Base-by-base conservation (phyloP, 2,113 vertebrate species). In the Oncorhynchus keta region DNA sequence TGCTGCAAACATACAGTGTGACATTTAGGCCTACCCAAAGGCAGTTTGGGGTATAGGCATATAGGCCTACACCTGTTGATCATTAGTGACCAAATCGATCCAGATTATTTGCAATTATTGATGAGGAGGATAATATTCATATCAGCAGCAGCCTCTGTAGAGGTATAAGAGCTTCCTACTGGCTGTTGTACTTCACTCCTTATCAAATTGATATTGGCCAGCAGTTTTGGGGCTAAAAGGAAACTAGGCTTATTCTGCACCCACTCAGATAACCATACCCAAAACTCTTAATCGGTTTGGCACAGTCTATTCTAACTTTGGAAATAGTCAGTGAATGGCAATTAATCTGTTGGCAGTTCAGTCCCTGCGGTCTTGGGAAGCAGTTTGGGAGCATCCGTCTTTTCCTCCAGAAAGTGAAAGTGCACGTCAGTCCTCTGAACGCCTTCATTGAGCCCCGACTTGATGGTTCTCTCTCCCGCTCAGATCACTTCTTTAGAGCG, bases 391-490 rank as follows among this genome's bases (percentile, higher is more conserved):
- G 93, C 93, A 90, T 92, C 92, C 87, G 89, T 81, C 92, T 92
- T 92, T 78, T 80, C 48, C 59, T 64, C 51, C 28, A 78, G 76
- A 73, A 93, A 94, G 93, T 94, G 94, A 95, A 95, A 95, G 93
- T 92, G 94, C 66, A 72, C 70, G 76, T 84, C 66, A 69, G 57
- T 76, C 59, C 66, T 70, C 81, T 82, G 82, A 90, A 89, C 82
- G 90, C 90, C 92, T 93, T 94, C 83, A 88, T 95, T 95, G 92
- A 93, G 94, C 94, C 93, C 91, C 73, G 78, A 90, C 94, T 96
- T 95, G 94, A 96, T 95, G 94, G 94, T 94, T 93, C 95, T 95
- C 93, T 94, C 94, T 94, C 75, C 13, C 93, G 93, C 94, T 94
- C 94, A 93, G 94, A 93, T 93, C 92, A 88, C 93, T 88, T 87